Conservation (phyloP, 2,113 vertebrate species). For the Laticauda colubrina region DNA sequence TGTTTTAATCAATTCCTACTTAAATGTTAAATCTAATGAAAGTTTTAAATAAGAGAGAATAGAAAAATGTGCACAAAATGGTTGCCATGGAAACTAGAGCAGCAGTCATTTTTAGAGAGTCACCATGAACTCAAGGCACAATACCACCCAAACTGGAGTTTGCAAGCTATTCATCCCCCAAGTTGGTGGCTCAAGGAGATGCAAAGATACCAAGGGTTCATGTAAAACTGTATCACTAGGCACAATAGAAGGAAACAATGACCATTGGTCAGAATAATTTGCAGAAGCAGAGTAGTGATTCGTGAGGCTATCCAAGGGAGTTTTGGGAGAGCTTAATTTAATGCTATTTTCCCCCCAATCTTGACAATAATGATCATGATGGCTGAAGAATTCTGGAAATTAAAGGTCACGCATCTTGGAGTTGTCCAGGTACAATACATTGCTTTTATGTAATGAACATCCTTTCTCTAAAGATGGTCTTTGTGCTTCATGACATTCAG, state of each 20-base stretch:
- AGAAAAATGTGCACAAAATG: conserved; percentile 60
- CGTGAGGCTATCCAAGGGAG: background rate
- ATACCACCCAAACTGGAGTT: accelerated
- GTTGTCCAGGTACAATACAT: background rate
- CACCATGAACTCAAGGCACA: conserved; percentile 1
- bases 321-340: background rate
- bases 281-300: background rate
- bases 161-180: conserved; percentile 8
- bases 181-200: conserved; percentile 11
- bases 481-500: background rate
- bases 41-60: conserved; percentile 67
- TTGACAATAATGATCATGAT: background rate
- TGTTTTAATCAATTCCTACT: conserved; percentile 77
- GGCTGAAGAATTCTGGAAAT: background rate
- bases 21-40: conserved; percentile 69
- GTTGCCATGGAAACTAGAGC: conserved; percentile 72
- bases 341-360: no score
- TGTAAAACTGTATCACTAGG: background rate
- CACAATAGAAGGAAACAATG: background rate
- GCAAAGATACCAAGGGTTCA: background rate
- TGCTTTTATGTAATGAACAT: background rate
- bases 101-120: conserved; percentile 29
- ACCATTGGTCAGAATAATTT: background rate
- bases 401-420: background rate
- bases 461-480: background rate